Conservation (phyloP, 1,140 invertebrate species). For the Ditylenchus dipsaci region DNA sequence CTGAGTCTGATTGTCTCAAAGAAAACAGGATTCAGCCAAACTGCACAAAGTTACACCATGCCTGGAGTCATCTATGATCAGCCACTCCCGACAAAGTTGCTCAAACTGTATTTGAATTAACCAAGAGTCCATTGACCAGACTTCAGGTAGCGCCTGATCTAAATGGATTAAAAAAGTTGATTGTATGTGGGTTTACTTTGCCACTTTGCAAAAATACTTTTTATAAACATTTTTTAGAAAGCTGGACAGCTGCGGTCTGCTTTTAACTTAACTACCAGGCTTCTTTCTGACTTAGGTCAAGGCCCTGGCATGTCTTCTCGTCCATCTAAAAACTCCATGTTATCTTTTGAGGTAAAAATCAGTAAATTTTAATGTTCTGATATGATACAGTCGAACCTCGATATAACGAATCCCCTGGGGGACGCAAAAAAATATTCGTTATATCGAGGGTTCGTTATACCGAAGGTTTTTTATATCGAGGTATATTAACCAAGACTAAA, state of each 20-base stretch:
- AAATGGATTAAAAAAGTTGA: neutral
- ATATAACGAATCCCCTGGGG: no score
- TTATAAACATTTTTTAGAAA: conserved; percentile 12
- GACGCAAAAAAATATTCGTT: no score
- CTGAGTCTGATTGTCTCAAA: neutral
- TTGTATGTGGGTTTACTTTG: neutral
- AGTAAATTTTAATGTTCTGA: no score
- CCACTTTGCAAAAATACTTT: neutral
- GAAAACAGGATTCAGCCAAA: neutral
- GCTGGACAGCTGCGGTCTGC: conserved; percentile 17
- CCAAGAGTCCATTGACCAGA: neutral
- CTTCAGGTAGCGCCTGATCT: neutral
- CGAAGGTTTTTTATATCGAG: no score
- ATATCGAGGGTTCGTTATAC: no score
- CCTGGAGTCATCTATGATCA: neutral
- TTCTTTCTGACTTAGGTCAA: conserved; percentile 15
- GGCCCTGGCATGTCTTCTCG: conserved; percentile 13
- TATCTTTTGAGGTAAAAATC: conserved; percentile 23
- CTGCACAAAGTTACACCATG: neutral
- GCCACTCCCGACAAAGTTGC: neutral
- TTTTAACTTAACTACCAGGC: conserved; percentile 22
- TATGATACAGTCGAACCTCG: no score
- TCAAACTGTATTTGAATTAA: neutral
- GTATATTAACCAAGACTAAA: no score
- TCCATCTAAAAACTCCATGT: conserved; percentile 18